These are phyloP conservation scores for Tinea semifulvella DNA, from an alignment of 2,888 invertebrate genomes.

Conservation along the genomic window DNA sequence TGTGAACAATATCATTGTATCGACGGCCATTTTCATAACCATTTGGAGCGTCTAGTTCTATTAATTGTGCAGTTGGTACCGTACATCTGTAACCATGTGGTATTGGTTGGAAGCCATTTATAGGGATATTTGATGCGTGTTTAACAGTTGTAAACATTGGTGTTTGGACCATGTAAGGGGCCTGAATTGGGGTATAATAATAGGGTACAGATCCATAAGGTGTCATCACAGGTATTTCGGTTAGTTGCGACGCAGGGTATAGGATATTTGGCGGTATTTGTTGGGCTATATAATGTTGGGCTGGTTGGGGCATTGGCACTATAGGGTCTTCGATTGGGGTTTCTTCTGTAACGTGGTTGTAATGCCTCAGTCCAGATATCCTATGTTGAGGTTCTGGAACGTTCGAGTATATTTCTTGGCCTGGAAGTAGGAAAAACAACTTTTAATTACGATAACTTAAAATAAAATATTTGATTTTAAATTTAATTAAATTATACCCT, in stretches of 20 bases:
- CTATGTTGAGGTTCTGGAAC: slow-evolving; percentile 35
- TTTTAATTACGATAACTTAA: too few relatives aligned
- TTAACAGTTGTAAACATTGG: slow-evolving; percentile 53
- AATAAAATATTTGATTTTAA: too few relatives aligned
- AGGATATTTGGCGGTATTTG: slow-evolving; percentile 34
- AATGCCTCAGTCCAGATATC: slow-evolving; percentile 28
- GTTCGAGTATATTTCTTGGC: slow-evolving; percentile 25
- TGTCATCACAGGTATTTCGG: slow-evolving; percentile 41
- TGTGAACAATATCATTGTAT: neutral
- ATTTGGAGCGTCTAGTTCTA: slow-evolving; percentile 68
- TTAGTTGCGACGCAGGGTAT: slow-evolving; percentile 27
- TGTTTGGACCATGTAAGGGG: slow-evolving; percentile 56
- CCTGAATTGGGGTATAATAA: slow-evolving; percentile 53
- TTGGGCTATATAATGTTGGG: slow-evolving; percentile 28
- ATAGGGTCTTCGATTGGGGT: slow-evolving; percentile 31
- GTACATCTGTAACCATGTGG: slow-evolving; percentile 50
- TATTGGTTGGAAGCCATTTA: slow-evolving; percentile 51
- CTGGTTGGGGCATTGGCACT: slow-evolving; percentile 27
- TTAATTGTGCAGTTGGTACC: slow-evolving; percentile 74
- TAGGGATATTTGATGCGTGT: slow-evolving; percentile 50
- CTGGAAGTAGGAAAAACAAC: too few relatives aligned
- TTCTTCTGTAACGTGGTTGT: slow-evolving; percentile 32
- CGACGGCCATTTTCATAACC: slow-evolving; percentile 41
- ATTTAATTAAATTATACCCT: too few relatives aligned
- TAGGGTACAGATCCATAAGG: slow-evolving; percentile 43